Percentiles rank a stretch among this genome's conserved stretches.
Evolutionary conservation across 2,888 invertebrate genomes (phyloP).

Genomic region (Cotesia congregata): DNA sequence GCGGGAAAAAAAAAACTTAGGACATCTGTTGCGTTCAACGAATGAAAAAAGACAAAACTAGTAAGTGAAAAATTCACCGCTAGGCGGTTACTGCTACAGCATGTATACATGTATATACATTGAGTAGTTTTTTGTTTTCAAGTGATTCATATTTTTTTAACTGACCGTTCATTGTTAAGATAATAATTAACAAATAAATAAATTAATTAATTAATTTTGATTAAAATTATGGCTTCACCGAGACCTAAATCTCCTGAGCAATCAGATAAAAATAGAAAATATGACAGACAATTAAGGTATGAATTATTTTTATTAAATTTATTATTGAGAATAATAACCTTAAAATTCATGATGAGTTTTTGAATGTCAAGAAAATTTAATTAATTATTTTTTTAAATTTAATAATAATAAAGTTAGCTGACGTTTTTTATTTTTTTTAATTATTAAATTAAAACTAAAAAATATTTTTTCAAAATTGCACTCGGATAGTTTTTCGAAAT

Average conservation of each 20-base stretch:
- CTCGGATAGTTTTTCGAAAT: too few species aligned
- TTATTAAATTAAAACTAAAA: not conserved
- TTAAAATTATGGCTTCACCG: constrained; percentile 75
- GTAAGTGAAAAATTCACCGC: not conserved
- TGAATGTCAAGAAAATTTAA: too few species aligned
- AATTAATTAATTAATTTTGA: not conserved
- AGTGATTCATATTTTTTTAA: not conserved
- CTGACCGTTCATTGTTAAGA: too few species aligned
- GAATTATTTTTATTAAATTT: too few species aligned
- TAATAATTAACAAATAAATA: too few species aligned
- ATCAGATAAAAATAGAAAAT: constrained; percentile 82
- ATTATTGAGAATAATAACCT: too few species aligned
- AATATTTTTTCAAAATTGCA: too few species aligned
- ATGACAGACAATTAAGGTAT: constrained; percentile 81
- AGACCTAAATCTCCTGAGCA: constrained; percentile 82
- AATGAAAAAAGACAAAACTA: not conserved
- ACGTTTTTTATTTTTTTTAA: not conserved
- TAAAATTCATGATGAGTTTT: too few species aligned
- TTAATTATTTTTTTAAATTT: too few species aligned
- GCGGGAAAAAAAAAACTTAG: not conserved
- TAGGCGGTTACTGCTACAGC: not conserved
- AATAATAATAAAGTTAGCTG: not conserved
- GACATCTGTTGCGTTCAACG: not conserved
- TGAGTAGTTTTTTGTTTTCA: not conserved
- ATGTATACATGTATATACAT: too few species aligned